phyloP scores from a whole-genome alignment of 2,113 vertebrate species.

The Pungitius pungitius region DNA sequence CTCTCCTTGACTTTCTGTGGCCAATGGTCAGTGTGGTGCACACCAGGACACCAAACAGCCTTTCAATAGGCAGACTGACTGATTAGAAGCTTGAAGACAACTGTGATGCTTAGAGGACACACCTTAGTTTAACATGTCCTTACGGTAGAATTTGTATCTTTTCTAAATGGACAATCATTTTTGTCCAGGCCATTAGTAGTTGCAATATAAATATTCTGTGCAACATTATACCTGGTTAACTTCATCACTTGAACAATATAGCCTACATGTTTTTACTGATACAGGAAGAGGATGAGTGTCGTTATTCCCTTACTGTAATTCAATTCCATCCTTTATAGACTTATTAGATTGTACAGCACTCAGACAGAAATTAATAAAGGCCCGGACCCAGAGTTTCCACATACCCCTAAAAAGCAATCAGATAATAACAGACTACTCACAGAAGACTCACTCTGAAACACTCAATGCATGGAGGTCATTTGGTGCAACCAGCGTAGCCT shows the following conservation, averaged over 20 bases:
- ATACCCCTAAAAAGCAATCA: conserved; percentile 7
- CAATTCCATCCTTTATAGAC: conserved; percentile 14
- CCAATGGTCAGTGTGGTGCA: too few relatives aligned
- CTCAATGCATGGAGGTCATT: not conserved
- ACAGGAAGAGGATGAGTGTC: not conserved
- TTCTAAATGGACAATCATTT: too few relatives aligned
- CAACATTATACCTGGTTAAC: not conserved
- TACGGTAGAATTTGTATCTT: too few relatives aligned
- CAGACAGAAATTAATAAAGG: conserved; percentile 13
- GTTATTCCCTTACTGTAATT: conserved; percentile 14
- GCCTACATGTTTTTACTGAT: not conserved
- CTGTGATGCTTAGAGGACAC: too few relatives aligned
- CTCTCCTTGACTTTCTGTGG: too few relatives aligned
- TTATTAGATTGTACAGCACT: conserved; percentile 40
- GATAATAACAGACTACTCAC: conserved; percentile 24
- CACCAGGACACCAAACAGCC: too few relatives aligned
- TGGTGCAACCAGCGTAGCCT: not conserved
- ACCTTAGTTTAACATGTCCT: too few relatives aligned
- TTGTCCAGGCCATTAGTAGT: too few relatives aligned
- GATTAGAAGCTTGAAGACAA: too few relatives aligned
- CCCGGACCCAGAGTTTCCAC: conserved; percentile 17
- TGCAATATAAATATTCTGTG: not conserved
- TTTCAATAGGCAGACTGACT: too few relatives aligned
- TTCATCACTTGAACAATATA: not conserved
- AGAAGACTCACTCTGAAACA: conserved; percentile 11